Evolutionary conservation across 2,113 vertebrate genomes (phyloP).

Genomic region (Gallinago jamesoni): DNA sequence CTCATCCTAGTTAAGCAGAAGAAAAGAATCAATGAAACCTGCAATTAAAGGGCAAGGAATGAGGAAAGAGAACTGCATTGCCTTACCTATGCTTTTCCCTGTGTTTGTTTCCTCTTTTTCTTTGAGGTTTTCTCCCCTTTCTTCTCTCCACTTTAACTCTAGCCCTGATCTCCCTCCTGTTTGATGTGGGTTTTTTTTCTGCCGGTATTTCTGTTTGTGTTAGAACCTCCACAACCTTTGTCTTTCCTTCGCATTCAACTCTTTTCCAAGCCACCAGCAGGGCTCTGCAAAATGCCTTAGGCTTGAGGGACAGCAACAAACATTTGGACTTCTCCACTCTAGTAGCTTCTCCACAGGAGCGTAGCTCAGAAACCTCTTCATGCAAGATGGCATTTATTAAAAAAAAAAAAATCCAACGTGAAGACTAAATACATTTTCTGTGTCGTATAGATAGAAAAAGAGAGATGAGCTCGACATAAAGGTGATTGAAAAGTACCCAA

Average conservation of each 20-base stretch:
- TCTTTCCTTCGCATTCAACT: neutral
- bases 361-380: neutral
- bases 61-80: neutral
- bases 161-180: neutral
- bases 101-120: neutral
- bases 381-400: neutral
- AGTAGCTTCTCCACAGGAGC: neutral
- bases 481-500: slow-evolving; percentile 26
- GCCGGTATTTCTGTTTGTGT: neutral
- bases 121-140: neutral
- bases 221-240: neutral
- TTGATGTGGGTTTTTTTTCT: neutral
- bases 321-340: neutral
- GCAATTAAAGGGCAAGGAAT: neutral
- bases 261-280: neutral
- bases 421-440: slow-evolving; percentile 6
- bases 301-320: neutral
- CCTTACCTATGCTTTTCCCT: fast-evolving
- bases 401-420: neutral
- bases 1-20: neutral
- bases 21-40: neutral
- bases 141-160: neutral
- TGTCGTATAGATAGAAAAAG: slow-evolving; percentile 3
- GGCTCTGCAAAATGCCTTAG: neutral
- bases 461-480: neutral